Conservation (phyloP, 1,140 invertebrate genomes). For the Calosoma granatense region DNA sequence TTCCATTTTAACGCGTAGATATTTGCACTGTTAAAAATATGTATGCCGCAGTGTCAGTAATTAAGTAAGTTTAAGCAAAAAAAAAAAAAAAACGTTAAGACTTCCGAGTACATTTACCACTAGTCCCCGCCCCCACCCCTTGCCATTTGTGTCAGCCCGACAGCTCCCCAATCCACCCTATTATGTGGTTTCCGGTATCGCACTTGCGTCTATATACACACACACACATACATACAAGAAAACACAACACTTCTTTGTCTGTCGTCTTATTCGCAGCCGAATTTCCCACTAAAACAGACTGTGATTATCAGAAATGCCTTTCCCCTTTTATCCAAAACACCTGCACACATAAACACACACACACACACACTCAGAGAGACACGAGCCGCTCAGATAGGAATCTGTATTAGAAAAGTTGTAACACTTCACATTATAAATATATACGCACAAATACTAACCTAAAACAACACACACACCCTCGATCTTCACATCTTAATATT, state of each 20-base stretch:
- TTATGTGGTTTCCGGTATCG: not conserved
- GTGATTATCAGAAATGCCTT: conserved; percentile 37
- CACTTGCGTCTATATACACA: not conserved
- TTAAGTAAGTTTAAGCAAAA: not conserved
- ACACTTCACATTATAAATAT: no score
- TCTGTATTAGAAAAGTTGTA: no score
- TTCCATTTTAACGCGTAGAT: conserved; percentile 4
- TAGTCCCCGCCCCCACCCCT: no score
- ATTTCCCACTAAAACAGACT: conserved; percentile 31
- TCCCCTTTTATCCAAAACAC: conserved; percentile 12
- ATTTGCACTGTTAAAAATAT: conserved; percentile 8
- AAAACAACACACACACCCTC: no score
- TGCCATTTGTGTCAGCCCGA: no score
- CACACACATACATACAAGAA: conserved; percentile 14
- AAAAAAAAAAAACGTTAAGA: no score
- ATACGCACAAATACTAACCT: no score
- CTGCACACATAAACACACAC: not conserved
- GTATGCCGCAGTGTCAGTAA: conserved; percentile 24
- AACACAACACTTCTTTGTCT: not conserved
- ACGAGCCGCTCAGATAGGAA: not conserved
- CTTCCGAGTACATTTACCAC: conserved; percentile 17
- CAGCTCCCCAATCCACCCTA: no score
- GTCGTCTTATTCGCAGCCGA: not conserved
- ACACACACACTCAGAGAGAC: not conserved
- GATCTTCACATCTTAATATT: no score